Percentiles rank a stretch among this genome's conserved stretches.
Conservation (phyloP, 1,140 invertebrate genomes). For the Chelonus insularis region DNA sequence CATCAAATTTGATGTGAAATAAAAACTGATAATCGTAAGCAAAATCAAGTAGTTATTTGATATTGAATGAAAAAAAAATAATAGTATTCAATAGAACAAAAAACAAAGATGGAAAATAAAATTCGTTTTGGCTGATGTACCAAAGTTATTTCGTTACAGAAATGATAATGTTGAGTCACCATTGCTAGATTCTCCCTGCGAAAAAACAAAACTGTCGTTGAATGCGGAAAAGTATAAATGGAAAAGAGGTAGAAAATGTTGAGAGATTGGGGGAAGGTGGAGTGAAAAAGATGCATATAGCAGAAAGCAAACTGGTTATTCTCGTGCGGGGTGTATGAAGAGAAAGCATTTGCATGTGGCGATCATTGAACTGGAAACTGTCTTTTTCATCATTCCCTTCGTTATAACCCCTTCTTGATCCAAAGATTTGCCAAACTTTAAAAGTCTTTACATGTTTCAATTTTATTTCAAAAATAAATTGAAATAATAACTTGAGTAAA, state of each 20-base stretch:
- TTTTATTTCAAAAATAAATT: no score
- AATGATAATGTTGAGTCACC: constrained; percentile 24
- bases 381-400: constrained; percentile 13
- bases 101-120: neutral
- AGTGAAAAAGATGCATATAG: constrained; percentile 2
- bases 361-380: constrained; percentile 49
- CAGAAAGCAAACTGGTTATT: constrained; percentile 22
- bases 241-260: neutral
- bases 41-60: constrained; percentile 1
- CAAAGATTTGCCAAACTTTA: neutral
- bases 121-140: constrained; percentile 5
- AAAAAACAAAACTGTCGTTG: constrained; percentile 21
- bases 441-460: neutral
- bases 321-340: constrained; percentile 33
- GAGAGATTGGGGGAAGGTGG: neutral
- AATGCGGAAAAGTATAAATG: neutral
- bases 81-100: neutral
- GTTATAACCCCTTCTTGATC: neutral
- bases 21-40: neutral
- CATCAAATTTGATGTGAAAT: constrained; percentile 11
- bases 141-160: constrained; percentile 13
- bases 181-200: constrained; percentile 5
- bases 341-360: constrained; percentile 57
- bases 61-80: neutral
- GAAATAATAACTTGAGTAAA: no score